Evolutionary conservation across 2,888 invertebrate species (phyloP).

Genomic region (Dasypogon diadema): DNA sequence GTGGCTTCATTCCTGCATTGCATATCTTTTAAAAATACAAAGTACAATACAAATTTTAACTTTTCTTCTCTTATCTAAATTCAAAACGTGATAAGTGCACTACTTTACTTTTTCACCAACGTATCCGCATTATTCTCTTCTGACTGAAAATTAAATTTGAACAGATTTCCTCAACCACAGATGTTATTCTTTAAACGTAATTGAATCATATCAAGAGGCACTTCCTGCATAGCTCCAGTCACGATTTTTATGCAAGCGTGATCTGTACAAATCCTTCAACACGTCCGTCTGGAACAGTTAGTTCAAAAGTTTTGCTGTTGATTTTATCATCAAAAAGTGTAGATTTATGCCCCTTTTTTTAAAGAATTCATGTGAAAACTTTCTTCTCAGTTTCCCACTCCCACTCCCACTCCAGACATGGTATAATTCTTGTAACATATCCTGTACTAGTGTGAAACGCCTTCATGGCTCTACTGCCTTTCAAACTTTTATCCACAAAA

Average conservation of each 20-base stretch:
- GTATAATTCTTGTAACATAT: conserved; percentile 2
- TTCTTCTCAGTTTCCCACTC: neutral
- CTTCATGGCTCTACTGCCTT: neutral
- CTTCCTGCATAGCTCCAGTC: neutral
- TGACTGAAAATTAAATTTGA: too few species aligned
- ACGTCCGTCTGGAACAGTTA: neutral
- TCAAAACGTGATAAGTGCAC: too few species aligned
- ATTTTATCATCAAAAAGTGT: conserved; percentile 15
- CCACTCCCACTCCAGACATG: neutral
- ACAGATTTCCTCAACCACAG: too few species aligned
- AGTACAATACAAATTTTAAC: too few species aligned
- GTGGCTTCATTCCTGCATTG: too few species aligned
- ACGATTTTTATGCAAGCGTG: neutral
- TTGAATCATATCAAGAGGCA: neutral
- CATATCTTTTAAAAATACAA: too few species aligned
- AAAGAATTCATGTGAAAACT: conserved; percentile 24
- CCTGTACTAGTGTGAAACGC: neutral
- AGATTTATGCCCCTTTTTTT: neutral
- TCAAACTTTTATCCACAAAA: neutral
- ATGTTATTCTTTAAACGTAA: neutral
- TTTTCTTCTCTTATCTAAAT: too few species aligned
- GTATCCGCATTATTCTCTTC: too few species aligned
- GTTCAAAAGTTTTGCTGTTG: conserved; percentile 11
- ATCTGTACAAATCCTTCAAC: neutral
- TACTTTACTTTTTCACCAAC: too few species aligned